Evolutionary conservation across 2,888 invertebrate genomes (phyloP).

Genomic region (Cataglyphis rosenhaueri): DNA sequence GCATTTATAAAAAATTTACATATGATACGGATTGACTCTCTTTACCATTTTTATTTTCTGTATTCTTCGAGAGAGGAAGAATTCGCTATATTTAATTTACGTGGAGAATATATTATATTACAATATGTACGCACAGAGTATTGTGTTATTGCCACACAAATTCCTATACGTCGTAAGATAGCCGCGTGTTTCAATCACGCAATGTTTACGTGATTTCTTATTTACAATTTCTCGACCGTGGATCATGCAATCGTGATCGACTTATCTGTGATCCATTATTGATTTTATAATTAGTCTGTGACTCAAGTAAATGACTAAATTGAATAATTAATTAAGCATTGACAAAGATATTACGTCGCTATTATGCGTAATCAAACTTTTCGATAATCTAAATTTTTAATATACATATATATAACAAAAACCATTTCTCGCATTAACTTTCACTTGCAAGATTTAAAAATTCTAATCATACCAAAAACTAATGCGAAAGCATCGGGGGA

Average conservation of each 20-base stretch:
- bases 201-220: conserved; percentile 23
- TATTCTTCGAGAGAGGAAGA: too few relatives aligned
- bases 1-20: not conserved
- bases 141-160: not conserved
- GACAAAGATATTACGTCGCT: not conserved
- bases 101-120: not conserved
- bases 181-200: conserved; percentile 1
- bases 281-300: not conserved
- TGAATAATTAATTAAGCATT: not conserved
- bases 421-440: not conserved
- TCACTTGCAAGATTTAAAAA: not conserved
- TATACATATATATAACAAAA: not conserved
- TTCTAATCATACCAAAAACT: too few relatives aligned
- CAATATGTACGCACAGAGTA: not conserved
- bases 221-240: not conserved
- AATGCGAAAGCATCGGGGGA: too few relatives aligned
- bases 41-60: too few relatives aligned
- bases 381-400: not conserved
- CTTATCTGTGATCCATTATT: not conserved
- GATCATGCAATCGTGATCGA: not conserved
- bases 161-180: not conserved
- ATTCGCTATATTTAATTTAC: not conserved
- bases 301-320: not conserved
- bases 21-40: not conserved
- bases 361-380: not conserved